A percentile compares a stretch with the other conserved stretches of the same genome.
phyloP scores from a whole-genome alignment of 92 coral and sea anemone species.

The Epizoanthus scotinus region DNA sequence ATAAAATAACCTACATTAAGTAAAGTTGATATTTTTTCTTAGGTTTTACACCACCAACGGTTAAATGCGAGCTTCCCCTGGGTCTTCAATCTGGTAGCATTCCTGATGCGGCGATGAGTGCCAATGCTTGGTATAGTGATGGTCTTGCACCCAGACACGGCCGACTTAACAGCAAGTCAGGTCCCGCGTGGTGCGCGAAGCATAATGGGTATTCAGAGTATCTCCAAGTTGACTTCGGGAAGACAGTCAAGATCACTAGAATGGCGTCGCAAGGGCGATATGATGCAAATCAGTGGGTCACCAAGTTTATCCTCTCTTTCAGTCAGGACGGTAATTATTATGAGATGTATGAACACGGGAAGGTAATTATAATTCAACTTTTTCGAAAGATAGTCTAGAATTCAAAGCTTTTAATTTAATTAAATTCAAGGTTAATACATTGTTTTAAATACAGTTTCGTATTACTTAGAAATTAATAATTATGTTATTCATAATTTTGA shows the following conservation, averaged over 20 bases:
- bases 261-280: conserved; percentile 26
- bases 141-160: conserved; percentile 4
- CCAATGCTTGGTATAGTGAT: not conserved
- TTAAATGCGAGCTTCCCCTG: conserved; percentile 22
- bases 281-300: not conserved
- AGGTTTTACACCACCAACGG: conserved; percentile 21
- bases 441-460: too few species aligned
- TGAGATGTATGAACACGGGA: not conserved
- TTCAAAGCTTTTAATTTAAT: too few species aligned
- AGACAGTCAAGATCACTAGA: conserved; percentile 18
- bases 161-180: conserved; percentile 18
- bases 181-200: not conserved
- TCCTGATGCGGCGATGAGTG: conserved; percentile 15
- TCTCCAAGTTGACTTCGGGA: conserved; percentile 17
- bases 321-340: conserved; percentile 6
- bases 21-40: too few species aligned
- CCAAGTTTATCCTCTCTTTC: not conserved
- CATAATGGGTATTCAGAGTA: not conserved
- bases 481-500: too few species aligned
- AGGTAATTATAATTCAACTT: not conserved
- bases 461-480: too few species aligned
- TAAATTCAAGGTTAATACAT: too few species aligned
- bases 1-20: too few species aligned
- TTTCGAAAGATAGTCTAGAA: too few species aligned
- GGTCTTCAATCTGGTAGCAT: conserved; percentile 7